Conservation (phyloP, 2,113 vertebrate species). For the Suncus etruscus region DNA sequence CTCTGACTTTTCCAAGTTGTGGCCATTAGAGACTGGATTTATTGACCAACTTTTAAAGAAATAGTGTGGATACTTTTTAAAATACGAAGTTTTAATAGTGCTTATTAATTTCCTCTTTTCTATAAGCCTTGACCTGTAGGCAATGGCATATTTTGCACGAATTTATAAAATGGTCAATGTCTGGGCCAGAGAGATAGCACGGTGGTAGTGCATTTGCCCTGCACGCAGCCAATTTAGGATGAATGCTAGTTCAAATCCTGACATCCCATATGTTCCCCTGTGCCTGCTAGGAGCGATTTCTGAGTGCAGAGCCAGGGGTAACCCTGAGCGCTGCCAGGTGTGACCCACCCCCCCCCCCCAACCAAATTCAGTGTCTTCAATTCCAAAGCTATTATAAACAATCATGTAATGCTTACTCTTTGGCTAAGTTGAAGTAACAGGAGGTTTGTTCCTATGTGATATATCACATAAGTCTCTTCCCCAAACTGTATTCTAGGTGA, state of each 20-base stretch:
- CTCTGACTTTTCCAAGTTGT: neutral
- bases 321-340: no score
- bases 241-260: no score
- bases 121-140: neutral
- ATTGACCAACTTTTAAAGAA: slow-evolving; percentile 19
- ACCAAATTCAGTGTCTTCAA: neutral
- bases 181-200: neutral
- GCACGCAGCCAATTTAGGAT: no score
- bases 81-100: neutral
- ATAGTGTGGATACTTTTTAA: slow-evolving; percentile 1
- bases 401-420: neutral
- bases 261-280: no score
- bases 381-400: neutral
- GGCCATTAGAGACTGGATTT: neutral
- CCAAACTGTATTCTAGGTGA: neutral
- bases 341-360: no score
- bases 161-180: neutral
- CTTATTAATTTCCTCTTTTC: slow-evolving; percentile 31
- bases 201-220: no score
- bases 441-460: neutral
- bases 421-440: neutral
- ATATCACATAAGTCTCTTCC: neutral
- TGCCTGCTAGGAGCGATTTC: no score
- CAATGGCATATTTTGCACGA: neutral
- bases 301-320: no score